Evolutionary conservation across 2,888 invertebrate species (phyloP).

Genomic region (Drosophila meridionalis): DNA sequence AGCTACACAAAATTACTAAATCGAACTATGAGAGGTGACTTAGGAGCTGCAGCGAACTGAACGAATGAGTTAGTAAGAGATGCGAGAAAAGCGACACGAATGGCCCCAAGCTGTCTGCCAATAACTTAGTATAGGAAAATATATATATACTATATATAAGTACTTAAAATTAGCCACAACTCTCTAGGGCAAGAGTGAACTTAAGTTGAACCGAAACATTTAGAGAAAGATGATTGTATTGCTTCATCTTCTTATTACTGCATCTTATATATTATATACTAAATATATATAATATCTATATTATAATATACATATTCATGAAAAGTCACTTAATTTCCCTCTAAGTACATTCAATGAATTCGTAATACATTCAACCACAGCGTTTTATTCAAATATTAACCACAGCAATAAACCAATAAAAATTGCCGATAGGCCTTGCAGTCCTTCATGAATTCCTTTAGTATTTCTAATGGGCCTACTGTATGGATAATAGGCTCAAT

Average conservation of each 20-base stretch:
- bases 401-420: background rate
- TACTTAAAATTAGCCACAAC: background rate
- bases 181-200: background rate
- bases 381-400: background rate
- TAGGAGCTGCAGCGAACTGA: background rate
- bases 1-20: background rate
- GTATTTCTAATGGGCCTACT: background rate
- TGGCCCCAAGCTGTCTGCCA: background rate
- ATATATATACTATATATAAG: background rate
- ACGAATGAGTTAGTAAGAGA: background rate
- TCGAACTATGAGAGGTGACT: background rate
- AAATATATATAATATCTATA: background rate
- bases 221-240: background rate
- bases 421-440: background rate
- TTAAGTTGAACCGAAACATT: background rate
- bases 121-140: background rate
- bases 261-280: background rate
- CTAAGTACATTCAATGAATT: background rate
- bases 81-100: background rate
- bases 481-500: background rate
- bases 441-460: background rate
- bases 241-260: background rate
- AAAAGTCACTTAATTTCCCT: background rate
- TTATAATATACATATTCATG: background rate
- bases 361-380: background rate